These are phyloP conservation scores for Ptilonorhynchus violaceus DNA, from an alignment of 2,113 vertebrate species.

Conservation along the genomic window DNA sequence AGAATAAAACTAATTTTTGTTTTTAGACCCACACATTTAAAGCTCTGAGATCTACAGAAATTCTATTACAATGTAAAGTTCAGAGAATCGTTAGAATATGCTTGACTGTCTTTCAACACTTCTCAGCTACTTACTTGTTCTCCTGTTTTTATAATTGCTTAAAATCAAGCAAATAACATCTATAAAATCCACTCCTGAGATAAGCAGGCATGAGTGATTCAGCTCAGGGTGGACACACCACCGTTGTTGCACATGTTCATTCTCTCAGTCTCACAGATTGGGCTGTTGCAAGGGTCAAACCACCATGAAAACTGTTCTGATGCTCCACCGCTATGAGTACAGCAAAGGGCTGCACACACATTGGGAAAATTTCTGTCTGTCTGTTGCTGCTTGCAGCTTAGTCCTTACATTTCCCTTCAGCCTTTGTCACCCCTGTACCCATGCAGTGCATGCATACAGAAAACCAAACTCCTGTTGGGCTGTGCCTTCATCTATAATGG, in stretches of 20 bases:
- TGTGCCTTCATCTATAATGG: background rate
- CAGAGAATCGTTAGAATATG: background rate
- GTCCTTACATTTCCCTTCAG: background rate
- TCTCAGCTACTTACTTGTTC: background rate
- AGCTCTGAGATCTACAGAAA: background rate
- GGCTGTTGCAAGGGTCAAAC: background rate
- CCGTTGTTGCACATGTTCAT: too few relatives aligned
- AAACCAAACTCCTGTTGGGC: background rate
- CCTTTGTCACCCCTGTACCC: background rate
- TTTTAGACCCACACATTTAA: background rate
- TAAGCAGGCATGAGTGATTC: background rate
- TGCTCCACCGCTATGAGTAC: rapidly evolving
- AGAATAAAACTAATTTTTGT: background rate
- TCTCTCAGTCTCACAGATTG: background rate
- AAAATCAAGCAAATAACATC: background rate
- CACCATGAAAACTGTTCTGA: background rate
- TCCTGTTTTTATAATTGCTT: background rate
- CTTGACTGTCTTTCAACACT: background rate
- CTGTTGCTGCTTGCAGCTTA: background rate
- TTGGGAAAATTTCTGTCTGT: background rate
- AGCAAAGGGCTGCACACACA: background rate
- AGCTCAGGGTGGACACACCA: background rate
- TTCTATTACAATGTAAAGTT: background rate
- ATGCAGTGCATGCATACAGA: background rate
- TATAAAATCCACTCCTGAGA: background rate